Evolutionary conservation across 2,113 vertebrate species (phyloP).

Genomic region (Neotragus pygmaeus): DNA sequence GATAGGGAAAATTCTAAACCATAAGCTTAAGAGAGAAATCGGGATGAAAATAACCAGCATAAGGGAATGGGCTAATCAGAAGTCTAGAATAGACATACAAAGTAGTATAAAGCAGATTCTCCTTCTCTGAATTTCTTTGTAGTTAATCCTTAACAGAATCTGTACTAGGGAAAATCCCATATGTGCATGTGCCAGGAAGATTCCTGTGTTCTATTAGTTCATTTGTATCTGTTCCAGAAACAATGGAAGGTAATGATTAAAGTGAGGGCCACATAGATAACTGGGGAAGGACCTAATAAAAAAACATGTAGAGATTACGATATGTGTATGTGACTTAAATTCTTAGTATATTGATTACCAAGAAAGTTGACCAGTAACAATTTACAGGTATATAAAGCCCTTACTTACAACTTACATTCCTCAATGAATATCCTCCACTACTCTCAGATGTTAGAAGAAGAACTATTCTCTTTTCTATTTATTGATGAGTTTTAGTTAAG

Average conservation of each 20-base stretch:
- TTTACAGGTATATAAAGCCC: not conserved
- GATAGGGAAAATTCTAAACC: not conserved
- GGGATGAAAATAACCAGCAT: not conserved
- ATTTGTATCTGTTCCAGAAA: not conserved
- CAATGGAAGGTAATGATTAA: not conserved
- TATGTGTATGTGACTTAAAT: not conserved
- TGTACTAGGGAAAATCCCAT: not conserved
- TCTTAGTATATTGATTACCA: not conserved
- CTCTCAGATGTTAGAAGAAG: not conserved
- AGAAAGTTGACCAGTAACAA: not conserved
- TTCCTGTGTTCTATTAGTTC: not conserved
- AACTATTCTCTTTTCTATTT: not conserved
- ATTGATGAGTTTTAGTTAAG: not conserved
- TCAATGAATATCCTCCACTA: not conserved
- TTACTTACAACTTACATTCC: not conserved
- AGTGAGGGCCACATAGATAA: not conserved
- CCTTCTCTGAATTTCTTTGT: not conserved
- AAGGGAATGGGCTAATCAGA: not conserved
- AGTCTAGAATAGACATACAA: not conserved
- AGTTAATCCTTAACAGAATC: not conserved
- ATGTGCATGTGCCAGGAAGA: not conserved
- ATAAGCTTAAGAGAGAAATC: not conserved
- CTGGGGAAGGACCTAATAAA: not conserved
- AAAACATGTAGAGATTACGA: not conserved
- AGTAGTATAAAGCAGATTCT: not conserved